Percentiles rank a stretch among this genome's conserved stretches.
phyloP scores from a whole-genome alignment of 2,113 vertebrate genomes.

The Camelus bactrianus region DNA sequence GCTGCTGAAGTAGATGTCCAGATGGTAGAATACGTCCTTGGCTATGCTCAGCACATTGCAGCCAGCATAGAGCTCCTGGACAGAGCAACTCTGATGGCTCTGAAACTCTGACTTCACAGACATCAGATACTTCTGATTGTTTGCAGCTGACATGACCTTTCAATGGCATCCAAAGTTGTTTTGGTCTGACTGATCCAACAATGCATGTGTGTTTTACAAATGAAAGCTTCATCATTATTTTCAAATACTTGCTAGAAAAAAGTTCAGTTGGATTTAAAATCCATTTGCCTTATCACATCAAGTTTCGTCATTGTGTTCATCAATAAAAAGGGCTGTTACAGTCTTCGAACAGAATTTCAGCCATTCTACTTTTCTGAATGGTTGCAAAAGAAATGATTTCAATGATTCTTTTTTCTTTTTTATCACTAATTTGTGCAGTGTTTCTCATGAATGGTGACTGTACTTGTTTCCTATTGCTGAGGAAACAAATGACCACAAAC shows the following conservation, averaged over 20 bases:
- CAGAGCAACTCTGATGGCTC: background rate
- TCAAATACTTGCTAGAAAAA: constrained; percentile 31
- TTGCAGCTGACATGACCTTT: constrained; percentile 11
- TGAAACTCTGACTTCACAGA: constrained; percentile 12
- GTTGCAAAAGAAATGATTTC: constrained; percentile 47
- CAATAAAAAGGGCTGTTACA: background rate
- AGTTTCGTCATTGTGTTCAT: background rate
- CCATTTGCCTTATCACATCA: constrained; percentile 28
- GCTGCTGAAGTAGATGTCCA: background rate
- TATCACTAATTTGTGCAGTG: background rate
- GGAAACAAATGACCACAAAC: constrained; percentile 20
- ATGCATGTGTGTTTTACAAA: background rate
- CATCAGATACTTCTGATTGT: constrained; percentile 21
- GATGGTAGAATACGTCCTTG: background rate
- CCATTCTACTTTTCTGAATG: constrained; percentile 18
- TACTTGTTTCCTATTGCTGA: background rate
- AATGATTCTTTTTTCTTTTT: background rate
- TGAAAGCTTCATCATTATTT: constrained; percentile 31
- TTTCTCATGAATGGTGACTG: background rate
- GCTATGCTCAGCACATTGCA: background rate
- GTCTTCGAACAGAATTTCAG: constrained; percentile 19
- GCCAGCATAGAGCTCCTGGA: background rate
- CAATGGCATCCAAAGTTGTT: background rate
- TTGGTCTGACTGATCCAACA: background rate
- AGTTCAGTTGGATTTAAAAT: constrained; percentile 23